Evolutionary conservation across 2,113 vertebrate genomes (phyloP).

Genomic region (Otis tarda): DNA sequence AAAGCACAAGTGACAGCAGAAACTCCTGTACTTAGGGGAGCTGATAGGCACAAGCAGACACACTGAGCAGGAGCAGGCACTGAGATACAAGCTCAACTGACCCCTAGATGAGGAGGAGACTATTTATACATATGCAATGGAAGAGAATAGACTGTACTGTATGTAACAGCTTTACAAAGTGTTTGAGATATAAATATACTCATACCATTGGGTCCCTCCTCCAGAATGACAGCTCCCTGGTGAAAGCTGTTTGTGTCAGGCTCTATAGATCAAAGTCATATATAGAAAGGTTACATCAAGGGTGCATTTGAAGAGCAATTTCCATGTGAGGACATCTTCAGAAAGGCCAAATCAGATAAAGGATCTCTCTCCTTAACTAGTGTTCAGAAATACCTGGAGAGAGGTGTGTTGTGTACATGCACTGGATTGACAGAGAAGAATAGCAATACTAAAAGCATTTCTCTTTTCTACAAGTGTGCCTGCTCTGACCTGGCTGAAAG

Average conservation of each 20-base stretch:
- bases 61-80: background rate
- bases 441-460: background rate
- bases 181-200: constrained; percentile 31
- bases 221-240: background rate
- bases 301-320: background rate
- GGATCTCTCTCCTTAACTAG: background rate
- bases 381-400: background rate
- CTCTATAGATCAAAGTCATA: background rate
- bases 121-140: constrained; percentile 38
- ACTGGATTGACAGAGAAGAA: background rate
- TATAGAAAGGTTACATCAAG: background rate
- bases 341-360: background rate
- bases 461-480: background rate
- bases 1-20: background rate
- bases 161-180: constrained; percentile 21
- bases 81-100: background rate
- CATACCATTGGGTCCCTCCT: background rate
- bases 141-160: constrained; percentile 44
- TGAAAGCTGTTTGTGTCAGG: background rate
- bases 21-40: background rate
- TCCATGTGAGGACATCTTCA: background rate
- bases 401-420: background rate
- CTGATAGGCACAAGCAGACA: background rate
- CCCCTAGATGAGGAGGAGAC: background rate
- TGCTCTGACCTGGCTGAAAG: background rate